Conservation (phyloP, 2,797 vertebrate genomes). For the Geotria australis region DNA sequence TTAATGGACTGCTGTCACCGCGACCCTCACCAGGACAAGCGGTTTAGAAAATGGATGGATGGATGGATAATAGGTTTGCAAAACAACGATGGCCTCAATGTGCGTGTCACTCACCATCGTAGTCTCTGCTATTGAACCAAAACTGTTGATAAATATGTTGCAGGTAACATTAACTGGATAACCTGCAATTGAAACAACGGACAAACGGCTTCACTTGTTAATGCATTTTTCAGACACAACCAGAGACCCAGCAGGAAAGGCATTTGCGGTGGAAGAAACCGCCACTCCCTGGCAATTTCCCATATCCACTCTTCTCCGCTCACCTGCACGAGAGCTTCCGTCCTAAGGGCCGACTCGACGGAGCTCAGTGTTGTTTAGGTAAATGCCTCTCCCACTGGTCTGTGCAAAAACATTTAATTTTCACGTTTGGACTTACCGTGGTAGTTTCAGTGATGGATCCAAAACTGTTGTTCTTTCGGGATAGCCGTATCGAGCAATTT, state of each 20-base stretch:
- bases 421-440: slow-evolving; percentile 31
- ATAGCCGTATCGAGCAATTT: too few species aligned
- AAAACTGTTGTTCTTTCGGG: slow-evolving; percentile 91
- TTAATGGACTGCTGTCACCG: too few species aligned
- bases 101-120: slow-evolving; percentile 62
- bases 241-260: too few species aligned
- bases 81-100: too few species aligned
- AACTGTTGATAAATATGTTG: slow-evolving; percentile 99
- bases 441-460: slow-evolving; percentile 73
- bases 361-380: not conserved
- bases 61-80: too few species aligned
- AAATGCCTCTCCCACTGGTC: not conserved
- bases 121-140: slow-evolving; percentile 97
- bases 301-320: too few species aligned
- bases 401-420: not conserved
- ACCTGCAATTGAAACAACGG: slow-evolving; percentile 80
- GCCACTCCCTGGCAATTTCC: too few species aligned
- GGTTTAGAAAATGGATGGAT: too few species aligned
- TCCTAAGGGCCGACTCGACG: not conserved
- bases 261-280: too few species aligned
- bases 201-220: slow-evolving; percentile 12
- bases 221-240: too few species aligned
- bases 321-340: too few species aligned
- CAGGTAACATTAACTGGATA: slow-evolving; percentile 96
- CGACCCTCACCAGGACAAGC: too few species aligned